These are phyloP conservation scores for Terebella lapidaria DNA, from an alignment of 2,888 invertebrate genomes.

Conservation along the genomic window DNA sequence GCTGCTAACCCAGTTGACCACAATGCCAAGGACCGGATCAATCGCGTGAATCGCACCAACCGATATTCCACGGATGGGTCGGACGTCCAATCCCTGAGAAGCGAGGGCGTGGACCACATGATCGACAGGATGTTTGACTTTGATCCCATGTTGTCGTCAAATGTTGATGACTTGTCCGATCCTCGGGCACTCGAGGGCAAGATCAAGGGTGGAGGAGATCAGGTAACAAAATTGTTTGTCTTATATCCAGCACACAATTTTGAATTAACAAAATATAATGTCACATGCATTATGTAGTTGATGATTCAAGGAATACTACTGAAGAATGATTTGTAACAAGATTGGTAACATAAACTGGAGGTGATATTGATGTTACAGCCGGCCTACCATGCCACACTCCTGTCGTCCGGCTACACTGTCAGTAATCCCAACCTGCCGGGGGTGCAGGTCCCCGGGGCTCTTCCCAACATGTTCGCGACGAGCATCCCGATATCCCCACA, in stretches of 20 bases:
- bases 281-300: too few relatives aligned
- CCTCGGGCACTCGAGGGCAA: background rate
- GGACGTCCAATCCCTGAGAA: background rate
- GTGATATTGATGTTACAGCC: background rate
- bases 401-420: too few relatives aligned
- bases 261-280: too few relatives aligned
- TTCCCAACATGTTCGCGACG: too few relatives aligned
- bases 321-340: too few relatives aligned
- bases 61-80: background rate
- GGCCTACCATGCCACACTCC: background rate
- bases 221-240: too few relatives aligned
- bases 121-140: background rate
- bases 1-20: background rate
- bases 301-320: too few relatives aligned
- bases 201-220: background rate
- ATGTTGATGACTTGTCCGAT: background rate
- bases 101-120: background rate
- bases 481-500: too few relatives aligned
- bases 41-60: background rate
- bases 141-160: background rate
- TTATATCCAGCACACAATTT: too few relatives aligned
- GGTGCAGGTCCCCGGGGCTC: too few relatives aligned
- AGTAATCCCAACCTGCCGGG: too few relatives aligned
- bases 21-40: background rate
- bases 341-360: too few relatives aligned